Evolutionary conservation across 2,888 invertebrate genomes (phyloP), one percentile per base, ranked within the genome.

Genomic region (Stenurella melanura): DNA sequence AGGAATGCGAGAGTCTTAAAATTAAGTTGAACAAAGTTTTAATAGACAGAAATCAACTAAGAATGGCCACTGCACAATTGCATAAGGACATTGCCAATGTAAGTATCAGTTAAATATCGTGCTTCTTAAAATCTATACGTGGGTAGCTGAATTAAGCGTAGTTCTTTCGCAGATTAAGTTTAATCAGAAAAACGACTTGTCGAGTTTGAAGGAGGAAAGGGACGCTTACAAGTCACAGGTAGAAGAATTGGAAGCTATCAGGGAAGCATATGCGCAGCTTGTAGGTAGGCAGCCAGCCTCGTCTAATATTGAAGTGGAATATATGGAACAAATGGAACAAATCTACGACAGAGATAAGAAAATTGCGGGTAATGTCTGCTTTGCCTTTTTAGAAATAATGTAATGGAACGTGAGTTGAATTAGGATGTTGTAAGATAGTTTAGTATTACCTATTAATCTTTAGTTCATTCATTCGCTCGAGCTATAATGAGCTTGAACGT

Each of bases 191-290:
- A 72, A 38, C 18, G 79, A 78, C 60, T 17, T 80, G 10, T 19
- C 74, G n/a, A 63, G 54, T 1, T 63, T 84, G 19, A 76, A 76
- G 56, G 66, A 76, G 54, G 79, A 84, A 67, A 30, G 80, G 10
- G 81, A 83, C 61, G 66, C 74, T 7, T 85, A 83, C 64, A 84
- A 83, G 69, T 50, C 77, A 0, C 86, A 86, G 80, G 83, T 86
- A n/a, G 84, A 85, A 50, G 84, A 85, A 57, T 78, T 87, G 50
- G 81, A 85, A 73, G 80, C 80, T 15, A 82, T 86, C 17, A 79
- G 86, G 72, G 80, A 83, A 60, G 85, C 84, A 9, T 85, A 85
- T 70, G 82, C 82, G 11, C 83, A 84, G 73, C 75, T 85, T 0
- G 81, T 85, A 1, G 83, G 80, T 10, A 82, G 78, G 61, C 81